Evolutionary conservation across 2,797 vertebrate genomes (phyloP).

Genomic region (Poeciliopsis turneri): DNA sequence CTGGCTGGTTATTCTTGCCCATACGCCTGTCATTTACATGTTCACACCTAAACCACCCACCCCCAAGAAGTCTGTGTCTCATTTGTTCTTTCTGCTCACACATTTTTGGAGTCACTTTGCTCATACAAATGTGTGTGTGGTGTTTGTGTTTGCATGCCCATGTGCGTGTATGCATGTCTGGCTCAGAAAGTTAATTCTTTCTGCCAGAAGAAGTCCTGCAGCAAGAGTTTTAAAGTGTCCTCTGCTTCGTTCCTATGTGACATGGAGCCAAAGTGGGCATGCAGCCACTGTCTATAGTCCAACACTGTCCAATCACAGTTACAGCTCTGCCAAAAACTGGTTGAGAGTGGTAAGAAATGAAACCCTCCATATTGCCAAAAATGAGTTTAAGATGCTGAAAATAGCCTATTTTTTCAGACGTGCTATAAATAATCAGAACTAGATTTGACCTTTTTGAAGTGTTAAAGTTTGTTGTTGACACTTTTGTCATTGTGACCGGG

Average conservation of each 20-base stretch:
- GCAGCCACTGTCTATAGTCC: conserved; percentile 59
- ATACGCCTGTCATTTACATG: conserved; percentile 75
- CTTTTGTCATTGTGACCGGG: conserved; percentile 16
- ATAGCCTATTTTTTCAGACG: conserved; percentile 5
- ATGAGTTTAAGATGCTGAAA: conserved; percentile 55
- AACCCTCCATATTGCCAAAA: conserved; percentile 47
- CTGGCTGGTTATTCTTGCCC: conserved; percentile 63
- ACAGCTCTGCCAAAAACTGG: conserved; percentile 51
- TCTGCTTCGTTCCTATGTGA: conserved; percentile 66
- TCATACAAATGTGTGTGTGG: conserved; percentile 6
- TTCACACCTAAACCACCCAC: conserved; percentile 70
- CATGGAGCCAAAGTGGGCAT: conserved; percentile 64
- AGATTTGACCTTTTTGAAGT: conserved; percentile 9
- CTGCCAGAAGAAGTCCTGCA: conserved; percentile 73
- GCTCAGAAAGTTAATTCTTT: conserved; percentile 52
- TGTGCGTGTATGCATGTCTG: conserved; percentile 52
- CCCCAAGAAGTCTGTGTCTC: conserved; percentile 57
- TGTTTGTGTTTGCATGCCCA: conserved; percentile 9
- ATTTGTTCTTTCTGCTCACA: conserved; percentile 55
- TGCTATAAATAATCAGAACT: conserved; percentile 29
- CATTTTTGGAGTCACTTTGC: conserved; percentile 32
- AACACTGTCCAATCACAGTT: conserved; percentile 47
- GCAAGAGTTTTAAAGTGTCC: conserved; percentile 69
- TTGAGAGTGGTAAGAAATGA: conserved; percentile 42
- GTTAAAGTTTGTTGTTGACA: conserved; percentile 33